Evolutionary conservation across 2,888 invertebrate species (phyloP), one percentile per base, ranked within the genome.

Genomic region (Drosophila diplacantha): DNA sequence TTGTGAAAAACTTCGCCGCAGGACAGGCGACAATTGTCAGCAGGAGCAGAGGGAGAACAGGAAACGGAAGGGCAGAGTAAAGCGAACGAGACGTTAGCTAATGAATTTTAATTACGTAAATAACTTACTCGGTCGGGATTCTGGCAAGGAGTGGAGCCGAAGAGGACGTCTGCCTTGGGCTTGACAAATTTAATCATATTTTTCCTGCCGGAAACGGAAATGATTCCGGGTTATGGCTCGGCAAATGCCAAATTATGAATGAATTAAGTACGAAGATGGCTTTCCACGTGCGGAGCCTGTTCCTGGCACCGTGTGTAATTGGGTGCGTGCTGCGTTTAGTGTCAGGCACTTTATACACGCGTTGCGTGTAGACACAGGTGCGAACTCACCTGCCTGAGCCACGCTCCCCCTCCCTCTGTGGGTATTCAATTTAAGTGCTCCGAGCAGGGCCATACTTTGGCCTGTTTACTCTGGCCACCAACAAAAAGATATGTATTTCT

Each of bases 91-190:
- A 44, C 24, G n/a, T 72, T 53, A 51, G 49, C 69, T 69, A 68
- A 65, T 80, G 83, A 80, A 80, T 80, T 82, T 80, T 72, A 77
- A 82, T 77, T 76, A 68, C 55, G 61, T 64, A 65, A 72, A 70
- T 64, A 70, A 72, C 50, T 76, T 29, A 24, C 65, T 62, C 50
- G 57, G 47, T 35, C 71, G 29, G 32, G 26, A 47, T 22, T n/a
- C 38, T 29, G 34, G 37, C 2, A 1, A 43, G 18, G 47, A 34
- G 31, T 16, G 55, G 46, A 34, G 18, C 16, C 26, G 31, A 14
- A 32, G 43, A 26, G n/a, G 41, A 14, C 46, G 29, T 20, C 9
- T 18, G 14, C 26, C 24, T 37, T 9, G 43, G 52, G 41, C 44
- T 38, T 57, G 55, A 59, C 41, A 47, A 64, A 57, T 57, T 63